Percentiles rank a stretch among this genome's conserved stretches.
These are phyloP conservation scores for Hetaerina americana DNA, from an alignment of 1,140 invertebrate genomes.

Conservation along the genomic window DNA sequence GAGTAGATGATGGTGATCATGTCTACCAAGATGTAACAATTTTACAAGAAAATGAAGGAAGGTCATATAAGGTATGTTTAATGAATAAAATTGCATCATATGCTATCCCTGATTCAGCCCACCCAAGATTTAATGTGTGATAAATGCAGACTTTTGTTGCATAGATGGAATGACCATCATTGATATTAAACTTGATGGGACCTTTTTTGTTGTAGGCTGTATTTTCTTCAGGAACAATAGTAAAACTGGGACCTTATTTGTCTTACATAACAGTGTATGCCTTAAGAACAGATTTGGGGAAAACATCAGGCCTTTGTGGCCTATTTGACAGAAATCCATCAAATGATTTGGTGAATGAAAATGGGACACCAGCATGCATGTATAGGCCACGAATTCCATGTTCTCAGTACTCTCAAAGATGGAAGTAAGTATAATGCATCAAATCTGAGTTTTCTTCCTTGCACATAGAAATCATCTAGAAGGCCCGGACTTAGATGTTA, in stretches of 20 bases:
- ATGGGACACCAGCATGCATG: conserved; percentile 4
- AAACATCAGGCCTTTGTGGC: conserved; percentile 11
- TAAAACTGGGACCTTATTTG: conserved; percentile 18
- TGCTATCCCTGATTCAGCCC: too few species aligned
- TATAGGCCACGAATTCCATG: not conserved
- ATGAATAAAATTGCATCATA: too few species aligned
- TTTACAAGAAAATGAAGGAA: conserved; percentile 19
- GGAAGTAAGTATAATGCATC: conserved; percentile 7
- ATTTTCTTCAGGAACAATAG: conserved; percentile 18
- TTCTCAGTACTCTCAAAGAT: not conserved
- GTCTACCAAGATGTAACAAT: conserved; percentile 17
- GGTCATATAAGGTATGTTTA: conserved; percentile 19
- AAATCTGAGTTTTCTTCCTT: too few species aligned
- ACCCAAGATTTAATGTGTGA: too few species aligned
- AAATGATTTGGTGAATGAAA: conserved; percentile 2
- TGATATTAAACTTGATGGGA: too few species aligned
- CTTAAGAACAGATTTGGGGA: conserved; percentile 16
- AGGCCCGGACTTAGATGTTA: too few species aligned
- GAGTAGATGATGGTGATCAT: conserved; percentile 15
- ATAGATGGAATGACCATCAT: too few species aligned
- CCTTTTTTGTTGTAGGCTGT: conserved; percentile 13
- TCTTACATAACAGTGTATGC: conserved; percentile 17
- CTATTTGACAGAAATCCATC: conserved; percentile 6
- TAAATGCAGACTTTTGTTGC: too few species aligned
- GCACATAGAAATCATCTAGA: too few species aligned